These are phyloP conservation scores for Caerostris darwini DNA, from an alignment of 1,140 invertebrate species.

Conservation along the genomic window DNA sequence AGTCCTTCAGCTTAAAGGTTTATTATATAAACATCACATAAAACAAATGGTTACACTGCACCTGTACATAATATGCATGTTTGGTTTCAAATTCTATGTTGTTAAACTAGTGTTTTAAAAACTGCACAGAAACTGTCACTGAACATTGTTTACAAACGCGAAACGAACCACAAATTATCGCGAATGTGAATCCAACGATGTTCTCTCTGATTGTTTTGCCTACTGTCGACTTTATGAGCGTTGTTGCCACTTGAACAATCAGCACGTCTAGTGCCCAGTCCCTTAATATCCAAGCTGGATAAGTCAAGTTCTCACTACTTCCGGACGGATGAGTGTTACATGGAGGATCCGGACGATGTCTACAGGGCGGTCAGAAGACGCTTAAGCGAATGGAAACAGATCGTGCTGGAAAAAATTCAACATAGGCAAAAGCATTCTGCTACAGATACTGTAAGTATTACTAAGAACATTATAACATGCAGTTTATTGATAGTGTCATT, in stretches of 20 bases:
- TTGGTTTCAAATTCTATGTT: too few species aligned
- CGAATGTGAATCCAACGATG: neutral
- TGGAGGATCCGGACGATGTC: slow-evolving; percentile 69
- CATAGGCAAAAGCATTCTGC: slow-evolving; percentile 42
- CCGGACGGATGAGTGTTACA: slow-evolving; percentile 57
- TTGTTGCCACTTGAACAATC: neutral
- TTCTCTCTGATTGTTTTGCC: neutral
- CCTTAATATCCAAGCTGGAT: slow-evolving; percentile 35
- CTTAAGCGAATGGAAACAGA: slow-evolving; percentile 61
- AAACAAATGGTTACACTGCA: too few species aligned
- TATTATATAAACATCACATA: too few species aligned
- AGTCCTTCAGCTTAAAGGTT: too few species aligned
- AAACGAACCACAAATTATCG: too few species aligned
- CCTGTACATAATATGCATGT: too few species aligned
- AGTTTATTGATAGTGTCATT: too few species aligned
- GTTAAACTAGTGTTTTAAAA: too few species aligned
- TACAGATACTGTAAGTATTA: slow-evolving; percentile 65
- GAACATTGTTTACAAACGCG: too few species aligned
- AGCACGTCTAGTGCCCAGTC: neutral
- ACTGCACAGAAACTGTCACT: too few species aligned
- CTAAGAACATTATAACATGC: too few species aligned
- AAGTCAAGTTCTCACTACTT: slow-evolving; percentile 35
- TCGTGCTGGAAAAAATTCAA: slow-evolving; percentile 47
- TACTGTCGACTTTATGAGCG: neutral
- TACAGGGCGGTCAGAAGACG: slow-evolving; percentile 14